Percentiles rank a stretch among this genome's conserved stretches.
These are phyloP conservation scores for Tragulus kanchil DNA, from an alignment of 2,113 vertebrate genomes.

Conservation along the genomic window DNA sequence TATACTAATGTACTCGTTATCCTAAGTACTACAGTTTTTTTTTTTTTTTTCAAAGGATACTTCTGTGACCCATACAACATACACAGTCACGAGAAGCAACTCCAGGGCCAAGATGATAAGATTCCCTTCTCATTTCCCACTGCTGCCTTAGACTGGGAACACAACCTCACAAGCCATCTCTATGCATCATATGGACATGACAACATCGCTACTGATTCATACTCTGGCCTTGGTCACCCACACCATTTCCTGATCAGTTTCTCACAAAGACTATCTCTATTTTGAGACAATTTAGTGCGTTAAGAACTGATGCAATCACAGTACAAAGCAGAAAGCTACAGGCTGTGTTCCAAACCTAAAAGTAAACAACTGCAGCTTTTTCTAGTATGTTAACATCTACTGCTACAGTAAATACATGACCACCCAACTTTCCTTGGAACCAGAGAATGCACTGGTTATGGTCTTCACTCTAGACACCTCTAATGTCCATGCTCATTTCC, in stretches of 20 bases:
- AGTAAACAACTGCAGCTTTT: background rate
- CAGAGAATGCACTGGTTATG: background rate
- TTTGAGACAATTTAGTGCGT: background rate
- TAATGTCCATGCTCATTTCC: background rate
- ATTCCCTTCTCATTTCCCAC: background rate
- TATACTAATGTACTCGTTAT: background rate
- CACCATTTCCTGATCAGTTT: slow-evolving; percentile 36
- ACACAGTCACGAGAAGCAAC: background rate
- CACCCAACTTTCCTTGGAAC: background rate
- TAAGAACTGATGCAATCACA: background rate
- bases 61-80: background rate
- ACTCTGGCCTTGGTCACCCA: background rate
- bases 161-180: background rate
- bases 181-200: background rate
- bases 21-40: background rate
- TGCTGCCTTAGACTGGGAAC: background rate
- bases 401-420: background rate
- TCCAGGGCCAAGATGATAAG: background rate
- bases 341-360: background rate
- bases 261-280: slow-evolving; percentile 13
- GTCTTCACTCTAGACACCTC: background rate
- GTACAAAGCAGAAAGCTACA: background rate
- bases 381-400: background rate
- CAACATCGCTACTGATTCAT: background rate
- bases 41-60: background rate